Base-by-base conservation (phyloP, 2,888 invertebrate species). In the Dicyrtomina minuta region DNA sequence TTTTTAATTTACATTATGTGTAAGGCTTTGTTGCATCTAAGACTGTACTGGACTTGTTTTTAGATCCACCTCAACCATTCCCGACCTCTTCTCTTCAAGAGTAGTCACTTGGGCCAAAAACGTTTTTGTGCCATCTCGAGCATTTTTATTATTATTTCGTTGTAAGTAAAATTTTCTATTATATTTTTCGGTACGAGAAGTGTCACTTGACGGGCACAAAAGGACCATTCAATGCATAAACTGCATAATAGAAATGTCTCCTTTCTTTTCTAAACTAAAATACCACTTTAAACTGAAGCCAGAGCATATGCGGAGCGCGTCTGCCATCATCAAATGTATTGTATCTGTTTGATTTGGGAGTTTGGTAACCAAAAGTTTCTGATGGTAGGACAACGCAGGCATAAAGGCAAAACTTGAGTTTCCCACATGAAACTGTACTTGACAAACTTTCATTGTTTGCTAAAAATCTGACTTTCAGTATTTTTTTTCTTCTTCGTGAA, bases 91-190 rank as follows among this genome's bases (percentile, higher is more conserved):
- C n/a, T n/a, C n/a, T n/a, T n/a, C n/a, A n/a, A n/a, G n/a, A n/a
- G n/a, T n/a, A n/a, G n/a, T n/a, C n/a, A n/a, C n/a, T n/a, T n/a
- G n/a, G n/a, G n/a, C n/a, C n/a, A n/a, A n/a, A 70, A 70, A 49
- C 17, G 39, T 55, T 66, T 72, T 69, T 69, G 68, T 72, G 69
- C 71, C 59, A 72, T 69, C 71, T 69, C 66, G 56, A 72, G 64
- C 64, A 65, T 49, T 66, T 66, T 69, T 66, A 61, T 68, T 61
- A 51, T 55, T 69, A 60, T 68, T 64, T 60, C 46, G 44, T 46
- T 22, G 26, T 8, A 20, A 61, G 55, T 51, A 53, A 61, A 56
- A 59, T 66, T 67, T 59, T 59, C 66, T 59, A 58, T 67, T 67
- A 46, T 67, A 59, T 58, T 59, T 44, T 22, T 26, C 59, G 49